Percentiles rank a stretch among this genome's conserved stretches.
Conservation (phyloP, 2,113 vertebrate genomes). For the Plestiodon gilberti region DNA sequence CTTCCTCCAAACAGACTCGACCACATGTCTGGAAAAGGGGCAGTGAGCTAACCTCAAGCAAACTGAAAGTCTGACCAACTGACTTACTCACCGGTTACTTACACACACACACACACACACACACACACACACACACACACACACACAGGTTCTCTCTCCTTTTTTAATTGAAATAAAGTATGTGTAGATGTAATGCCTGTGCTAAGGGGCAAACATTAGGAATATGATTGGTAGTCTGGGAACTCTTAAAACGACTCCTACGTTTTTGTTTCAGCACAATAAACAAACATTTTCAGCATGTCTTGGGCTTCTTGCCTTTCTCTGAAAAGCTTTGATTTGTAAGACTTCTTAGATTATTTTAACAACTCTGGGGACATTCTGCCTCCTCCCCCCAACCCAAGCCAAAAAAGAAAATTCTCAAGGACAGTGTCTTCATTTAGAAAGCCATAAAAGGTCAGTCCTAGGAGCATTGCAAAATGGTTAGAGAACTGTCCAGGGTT, state of each 20-base stretch:
- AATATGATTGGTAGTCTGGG: not conserved
- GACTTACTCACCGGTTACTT: not conserved
- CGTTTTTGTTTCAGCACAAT: not conserved
- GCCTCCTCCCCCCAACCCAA: not conserved
- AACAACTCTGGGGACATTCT: not conserved
- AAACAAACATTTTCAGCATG: not conserved
- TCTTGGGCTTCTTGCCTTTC: not conserved
- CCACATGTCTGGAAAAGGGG: constrained; percentile 16
- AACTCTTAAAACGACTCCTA: not conserved
- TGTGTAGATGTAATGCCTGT: not conserved
- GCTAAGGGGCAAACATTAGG: not conserved
- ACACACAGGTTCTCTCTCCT: no score
- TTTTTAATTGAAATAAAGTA: not conserved
- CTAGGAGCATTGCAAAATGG: not conserved
- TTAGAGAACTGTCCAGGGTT: not conserved
- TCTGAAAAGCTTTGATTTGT: not conserved
- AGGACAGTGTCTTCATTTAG: not conserved
- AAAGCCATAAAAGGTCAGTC: not conserved
- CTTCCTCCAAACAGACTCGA: not conserved
- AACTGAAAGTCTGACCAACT: not conserved
- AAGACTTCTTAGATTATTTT: no score
- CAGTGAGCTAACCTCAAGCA: not conserved
- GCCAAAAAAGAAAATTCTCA: no score
- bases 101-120: no score
- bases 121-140: no score